phyloP scores from a whole-genome alignment of 37 sponge, comb jelly and placozoan genomes.

The Aplysina aerophoba region DNA sequence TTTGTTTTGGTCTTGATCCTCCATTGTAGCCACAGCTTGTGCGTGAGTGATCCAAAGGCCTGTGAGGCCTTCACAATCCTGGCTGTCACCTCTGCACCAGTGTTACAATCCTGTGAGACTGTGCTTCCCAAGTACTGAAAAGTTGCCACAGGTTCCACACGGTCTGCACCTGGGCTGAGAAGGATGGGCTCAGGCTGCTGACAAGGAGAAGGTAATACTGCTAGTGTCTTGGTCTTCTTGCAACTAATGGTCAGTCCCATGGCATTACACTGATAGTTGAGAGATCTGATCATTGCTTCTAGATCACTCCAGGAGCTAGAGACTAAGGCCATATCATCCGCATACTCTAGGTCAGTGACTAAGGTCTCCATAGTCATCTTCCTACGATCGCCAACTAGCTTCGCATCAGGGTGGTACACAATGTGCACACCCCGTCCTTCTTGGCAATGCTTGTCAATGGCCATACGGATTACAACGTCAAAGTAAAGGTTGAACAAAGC shows the following conservation, averaged over 20 bases:
- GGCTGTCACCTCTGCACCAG: constrained; percentile 7
- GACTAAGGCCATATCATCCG: too few relatives aligned
- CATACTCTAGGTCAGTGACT: constrained; percentile 18
- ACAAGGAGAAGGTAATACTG: constrained; percentile 16
- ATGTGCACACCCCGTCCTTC: constrained; percentile 3
- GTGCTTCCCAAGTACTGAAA: constrained; percentile 18
- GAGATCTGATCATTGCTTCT: constrained; percentile 13
- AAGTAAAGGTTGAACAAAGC: constrained; percentile 30
- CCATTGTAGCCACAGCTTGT: constrained; percentile 4
- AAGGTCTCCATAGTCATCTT: constrained; percentile 13
- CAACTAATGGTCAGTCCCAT: constrained; percentile 22
- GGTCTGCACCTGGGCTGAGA: constrained; percentile 23
- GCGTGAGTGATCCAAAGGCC: constrained; percentile 12
- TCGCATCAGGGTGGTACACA: constrained; percentile 20
- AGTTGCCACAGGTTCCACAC: constrained; percentile 15
- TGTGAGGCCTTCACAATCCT: constrained; percentile 22
- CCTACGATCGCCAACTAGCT: constrained; percentile 19
- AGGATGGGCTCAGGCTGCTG: constrained; percentile 16
- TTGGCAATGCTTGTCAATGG: not conserved
- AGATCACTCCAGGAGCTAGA: constrained; percentile 19
- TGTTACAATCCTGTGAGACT: constrained; percentile 23
- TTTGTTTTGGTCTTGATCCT: constrained; percentile 18
- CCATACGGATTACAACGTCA: constrained; percentile 14
- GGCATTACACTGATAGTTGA: constrained; percentile 7
- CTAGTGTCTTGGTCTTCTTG: constrained; percentile 28